Evolutionary conservation across 2,113 vertebrate species (phyloP), one percentile per base, ranked within the genome.

Genomic region (Nesogale talazaci): DNA sequence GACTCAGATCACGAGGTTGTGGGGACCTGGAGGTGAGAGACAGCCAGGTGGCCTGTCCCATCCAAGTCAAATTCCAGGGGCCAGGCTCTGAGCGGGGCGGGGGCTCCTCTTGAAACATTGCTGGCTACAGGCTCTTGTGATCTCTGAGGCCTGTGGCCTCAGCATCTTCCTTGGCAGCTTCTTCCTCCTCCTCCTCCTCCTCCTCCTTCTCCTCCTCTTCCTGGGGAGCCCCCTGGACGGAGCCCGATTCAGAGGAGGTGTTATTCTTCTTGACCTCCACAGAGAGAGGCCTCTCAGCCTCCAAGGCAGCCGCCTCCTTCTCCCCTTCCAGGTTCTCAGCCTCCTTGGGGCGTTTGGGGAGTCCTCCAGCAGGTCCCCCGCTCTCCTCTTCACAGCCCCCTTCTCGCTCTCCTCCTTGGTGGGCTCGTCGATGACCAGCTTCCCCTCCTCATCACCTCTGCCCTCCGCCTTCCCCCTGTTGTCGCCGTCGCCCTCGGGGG

Each of bases 371-470:
- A 98, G 94, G 87, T 98, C 99, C 59, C 98, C 98, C 0, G 98
- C 98, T 98, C 98, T 98, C 97, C 99, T 97, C 97, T 99, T 99
- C 96, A 94, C 96, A 4, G 97, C 98, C 0, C 92, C 98, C 79
- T 98, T 98, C 94, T 99, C 98, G 0, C 98, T 99, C 97, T 99
- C 99, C 94, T 98, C 98, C 97, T 98, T 98, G 96, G 97, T 77
- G 1, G 98, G 98, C 96, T 99, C 99, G 0, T 99, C 99, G 0
- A 99, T 99, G 96, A 99, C 98, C 94, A 99, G 97, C 80, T 99
- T 98, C 1, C 99, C 99, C 93, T 99, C 99, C 38, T 99, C 99
- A 0, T 99, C 99, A 0, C 99, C 99, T 96, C 99, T 99, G 61
- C 98, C 98, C 74, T 99, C 98, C 0, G 98, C 97, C 0, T 92